These are phyloP conservation scores for Tenualosa ilisha DNA, from an alignment of 2,797 vertebrate species.

Conservation along the genomic window DNA sequence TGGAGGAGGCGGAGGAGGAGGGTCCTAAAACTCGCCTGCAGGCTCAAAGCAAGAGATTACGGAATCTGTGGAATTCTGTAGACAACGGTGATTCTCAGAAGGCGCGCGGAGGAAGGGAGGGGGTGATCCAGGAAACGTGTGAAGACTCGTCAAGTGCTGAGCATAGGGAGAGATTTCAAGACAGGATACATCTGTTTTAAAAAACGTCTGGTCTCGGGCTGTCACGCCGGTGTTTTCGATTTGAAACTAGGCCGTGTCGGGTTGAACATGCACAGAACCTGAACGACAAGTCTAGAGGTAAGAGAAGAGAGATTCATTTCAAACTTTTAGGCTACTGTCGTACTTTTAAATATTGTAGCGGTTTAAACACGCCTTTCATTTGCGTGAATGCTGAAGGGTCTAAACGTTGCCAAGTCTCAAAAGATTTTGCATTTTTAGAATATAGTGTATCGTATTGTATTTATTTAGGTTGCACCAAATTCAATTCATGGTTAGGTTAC, in stretches of 20 bases:
- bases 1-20: conserved; percentile 13
- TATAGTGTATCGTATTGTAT: not conserved
- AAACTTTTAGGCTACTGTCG: not conserved
- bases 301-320: not conserved
- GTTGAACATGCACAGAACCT: not conserved
- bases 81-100: not conserved
- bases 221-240: not conserved
- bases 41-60: conserved; percentile 29
- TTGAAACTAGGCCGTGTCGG: not conserved
- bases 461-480: not conserved
- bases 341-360: not conserved
- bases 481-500: not conserved
- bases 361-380: not conserved
- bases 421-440: not conserved
- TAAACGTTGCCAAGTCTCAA: not conserved
- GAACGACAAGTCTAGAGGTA: not conserved
- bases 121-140: conserved; percentile 30
- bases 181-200: not conserved
- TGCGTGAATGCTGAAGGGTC: not conserved
- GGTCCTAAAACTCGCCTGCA: not conserved
- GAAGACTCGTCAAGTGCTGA: conserved; percentile 29
- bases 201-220: conserved; percentile 1
- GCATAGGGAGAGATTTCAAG: not conserved
- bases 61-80: conserved; percentile 51
- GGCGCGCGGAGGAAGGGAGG: conserved; percentile 12